Evolutionary conservation across 1,140 invertebrate genomes (phyloP).

Genomic region (Gonioctena quinquepunctata): DNA sequence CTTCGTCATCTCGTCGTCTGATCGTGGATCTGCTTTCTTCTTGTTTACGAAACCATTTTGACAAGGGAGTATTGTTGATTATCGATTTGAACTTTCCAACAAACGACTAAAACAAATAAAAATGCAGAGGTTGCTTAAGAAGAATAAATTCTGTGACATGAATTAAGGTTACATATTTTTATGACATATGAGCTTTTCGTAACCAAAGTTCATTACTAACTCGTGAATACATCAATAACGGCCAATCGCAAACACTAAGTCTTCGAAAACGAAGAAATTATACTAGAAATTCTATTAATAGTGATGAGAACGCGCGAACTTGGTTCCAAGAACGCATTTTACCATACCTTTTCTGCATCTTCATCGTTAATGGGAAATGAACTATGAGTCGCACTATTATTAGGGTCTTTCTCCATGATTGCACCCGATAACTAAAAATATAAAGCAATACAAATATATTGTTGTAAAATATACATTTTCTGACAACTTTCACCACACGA

Average conservation of each 20-base stretch:
- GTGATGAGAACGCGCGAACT: slow-evolving; percentile 47
- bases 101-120: slow-evolving; percentile 57
- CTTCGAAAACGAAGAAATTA: slow-evolving; percentile 20
- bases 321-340: slow-evolving; percentile 34
- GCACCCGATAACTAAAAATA: slow-evolving; percentile 30
- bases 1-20: slow-evolving; percentile 54
- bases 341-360: slow-evolving; percentile 39
- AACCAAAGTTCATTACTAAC: too few relatives aligned
- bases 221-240: background rate
- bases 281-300: slow-evolving; percentile 36
- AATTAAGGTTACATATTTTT: too few relatives aligned
- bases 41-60: slow-evolving; percentile 57
- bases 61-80: slow-evolving; percentile 56
- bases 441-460: slow-evolving; percentile 22
- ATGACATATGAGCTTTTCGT: too few relatives aligned
- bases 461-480: slow-evolving; percentile 38
- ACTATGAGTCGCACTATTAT: slow-evolving; percentile 31
- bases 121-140: too few relatives aligned
- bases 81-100: slow-evolving; percentile 59
- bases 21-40: slow-evolving; percentile 48
- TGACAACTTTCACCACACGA: slow-evolving; percentile 48
- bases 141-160: too few relatives aligned
- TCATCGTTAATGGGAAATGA: slow-evolving; percentile 24
- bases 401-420: slow-evolving; percentile 42
- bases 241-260: background rate